phyloP scores from a whole-genome alignment of 1,140 invertebrate species.

The Lasioglossum baleicum region DNA sequence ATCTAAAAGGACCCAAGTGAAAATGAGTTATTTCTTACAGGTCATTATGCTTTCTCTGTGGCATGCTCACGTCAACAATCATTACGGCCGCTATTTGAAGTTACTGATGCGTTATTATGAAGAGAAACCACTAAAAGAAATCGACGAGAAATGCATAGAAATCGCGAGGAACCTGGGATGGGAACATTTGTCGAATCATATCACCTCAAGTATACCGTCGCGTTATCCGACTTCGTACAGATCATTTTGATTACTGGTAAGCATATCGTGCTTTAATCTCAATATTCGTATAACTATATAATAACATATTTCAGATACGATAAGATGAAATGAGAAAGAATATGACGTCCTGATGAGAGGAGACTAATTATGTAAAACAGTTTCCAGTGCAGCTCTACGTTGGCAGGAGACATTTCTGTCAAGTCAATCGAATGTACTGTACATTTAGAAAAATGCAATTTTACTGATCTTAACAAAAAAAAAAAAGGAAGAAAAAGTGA shows the following conservation, averaged over 20 bases:
- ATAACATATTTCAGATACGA: conserved; percentile 39
- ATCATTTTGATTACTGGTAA: conserved; percentile 81
- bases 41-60: conserved; percentile 88
- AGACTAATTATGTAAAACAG: conserved; percentile 42
- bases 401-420: conserved; percentile 40
- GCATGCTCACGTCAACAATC: conserved; percentile 88
- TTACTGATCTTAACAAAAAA: conserved; percentile 30
- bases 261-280: conserved; percentile 4
- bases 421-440: conserved; percentile 50
- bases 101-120: conserved; percentile 88
- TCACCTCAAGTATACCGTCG: conserved; percentile 81
- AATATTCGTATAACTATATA: not conserved
- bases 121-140: conserved; percentile 87
- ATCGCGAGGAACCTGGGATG: conserved; percentile 85
- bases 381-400: conserved; percentile 51
- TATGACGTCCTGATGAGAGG: conserved; percentile 38
- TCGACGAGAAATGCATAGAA: conserved; percentile 86
- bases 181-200: conserved; percentile 83
- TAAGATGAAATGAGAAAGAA: not conserved
- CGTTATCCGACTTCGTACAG: conserved; percentile 85
- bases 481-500: conserved; percentile 37
- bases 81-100: conserved; percentile 91
- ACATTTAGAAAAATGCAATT: conserved; percentile 52
- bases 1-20: conserved; percentile 2
- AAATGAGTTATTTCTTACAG: conserved; percentile 70